Conservation (phyloP, 2,797 vertebrate genomes). For the Odontamblyopus rebecca region DNA sequence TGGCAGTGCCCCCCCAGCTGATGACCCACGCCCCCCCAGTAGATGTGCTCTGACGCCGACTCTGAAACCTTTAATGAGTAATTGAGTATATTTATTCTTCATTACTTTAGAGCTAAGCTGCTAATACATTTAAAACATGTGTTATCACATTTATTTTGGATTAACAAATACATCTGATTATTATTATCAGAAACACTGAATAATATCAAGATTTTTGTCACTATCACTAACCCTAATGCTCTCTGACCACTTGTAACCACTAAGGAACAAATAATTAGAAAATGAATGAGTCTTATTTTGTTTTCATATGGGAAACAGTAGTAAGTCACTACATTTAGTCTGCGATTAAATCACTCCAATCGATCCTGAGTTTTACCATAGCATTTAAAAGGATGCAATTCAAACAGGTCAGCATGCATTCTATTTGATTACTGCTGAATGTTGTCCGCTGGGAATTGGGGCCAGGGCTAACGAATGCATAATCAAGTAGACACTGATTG, state of each 20-base stretch:
- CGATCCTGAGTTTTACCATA: background rate
- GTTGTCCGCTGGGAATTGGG: conserved; percentile 35
- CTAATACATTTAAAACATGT: no score
- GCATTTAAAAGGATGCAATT: conserved; percentile 5
- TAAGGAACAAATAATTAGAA: background rate
- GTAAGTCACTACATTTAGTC: background rate
- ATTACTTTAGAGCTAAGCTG: no score
- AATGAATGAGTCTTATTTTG: background rate
- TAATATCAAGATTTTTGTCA: no score
- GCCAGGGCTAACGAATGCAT: conserved; percentile 40
- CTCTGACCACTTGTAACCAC: background rate
- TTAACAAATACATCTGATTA: no score
- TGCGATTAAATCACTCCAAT: conserved; percentile 4
- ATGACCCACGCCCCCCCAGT: no score
- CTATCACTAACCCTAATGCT: no score
- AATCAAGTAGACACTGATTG: conserved; percentile 52
- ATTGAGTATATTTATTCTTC: no score
- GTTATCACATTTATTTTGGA: no score
- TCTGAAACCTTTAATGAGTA: no score
- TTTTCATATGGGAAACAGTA: background rate
- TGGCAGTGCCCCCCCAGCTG: no score
- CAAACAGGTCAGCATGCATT: conserved; percentile 13
- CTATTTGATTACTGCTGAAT: conserved; percentile 4
- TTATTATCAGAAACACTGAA: no score
- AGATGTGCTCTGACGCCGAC: no score